phyloP scores from a whole-genome alignment of 2,888 invertebrate genomes.

The Pyralis farinalis region DNA sequence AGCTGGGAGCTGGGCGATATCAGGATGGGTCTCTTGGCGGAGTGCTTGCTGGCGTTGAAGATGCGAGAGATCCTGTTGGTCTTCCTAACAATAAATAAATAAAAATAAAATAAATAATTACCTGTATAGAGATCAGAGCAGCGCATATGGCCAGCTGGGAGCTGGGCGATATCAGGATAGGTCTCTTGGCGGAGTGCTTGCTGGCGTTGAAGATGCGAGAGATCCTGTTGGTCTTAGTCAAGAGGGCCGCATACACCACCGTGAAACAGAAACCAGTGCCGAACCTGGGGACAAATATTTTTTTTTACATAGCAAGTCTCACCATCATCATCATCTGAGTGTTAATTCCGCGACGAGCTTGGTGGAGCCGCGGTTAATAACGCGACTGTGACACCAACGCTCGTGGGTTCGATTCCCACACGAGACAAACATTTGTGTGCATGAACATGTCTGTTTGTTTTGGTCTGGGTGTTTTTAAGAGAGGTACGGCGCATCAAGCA shows the following conservation, averaged over 20 bases:
- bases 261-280: slow-evolving; percentile 98
- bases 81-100: too few species aligned
- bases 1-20: slow-evolving; percentile 95
- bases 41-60: slow-evolving; percentile 97
- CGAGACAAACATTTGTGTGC: too few species aligned
- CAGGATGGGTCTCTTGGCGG: slow-evolving; percentile 96
- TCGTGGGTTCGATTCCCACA: too few species aligned
- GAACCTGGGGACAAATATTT: slow-evolving; percentile 90
- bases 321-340: too few species aligned
- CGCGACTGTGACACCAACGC: too few species aligned
- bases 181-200: slow-evolving; percentile 95
- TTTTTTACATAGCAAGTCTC: too few species aligned
- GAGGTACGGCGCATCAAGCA: too few species aligned
- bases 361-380: too few species aligned
- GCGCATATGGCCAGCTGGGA: slow-evolving; percentile 95
- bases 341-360: too few species aligned
- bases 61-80: slow-evolving; percentile 98
- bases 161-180: slow-evolving; percentile 95
- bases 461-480: too few species aligned
- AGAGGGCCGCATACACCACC: slow-evolving; percentile 96
- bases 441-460: too few species aligned
- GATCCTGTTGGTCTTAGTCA: slow-evolving; percentile 98
- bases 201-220: slow-evolving; percentile 98
- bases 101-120: too few species aligned
- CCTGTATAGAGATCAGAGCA: slow-evolving; percentile 93